Base-by-base conservation (phyloP, 2,113 vertebrate genomes). In the Collichthys lucidus region DNA sequence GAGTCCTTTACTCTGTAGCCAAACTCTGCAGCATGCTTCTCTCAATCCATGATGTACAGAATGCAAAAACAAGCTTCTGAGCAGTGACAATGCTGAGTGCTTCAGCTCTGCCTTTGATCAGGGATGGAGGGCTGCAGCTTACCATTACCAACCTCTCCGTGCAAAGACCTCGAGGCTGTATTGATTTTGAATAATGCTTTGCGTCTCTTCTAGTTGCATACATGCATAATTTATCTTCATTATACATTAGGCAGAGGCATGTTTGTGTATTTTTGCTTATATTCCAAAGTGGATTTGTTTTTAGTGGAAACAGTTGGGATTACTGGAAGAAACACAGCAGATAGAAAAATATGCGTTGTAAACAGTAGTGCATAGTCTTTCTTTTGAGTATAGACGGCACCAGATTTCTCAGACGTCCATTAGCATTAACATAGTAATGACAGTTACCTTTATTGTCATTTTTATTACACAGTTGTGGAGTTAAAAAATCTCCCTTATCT, bases 111-210 rank as follows among this genome's bases (percentile, higher is more conserved):
- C 74, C 81, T 91, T 87, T 88, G 85, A 82, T 87, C 85, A n/a
- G 77, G 3, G 77, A 68, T 77, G 85, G 81, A 59, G 86, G 44
- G 65, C 68, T 19, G 57, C 26, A 62, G 72, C 72, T 65, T 65
- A 75, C 64, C 20, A 11, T 40, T 56, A 29, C 26, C 67, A 63
- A 57, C 29, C 17, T 20, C 24, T 19, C 67, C 50, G 70, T 61
- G 53, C 68, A 79, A 52, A 77, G 63, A 83, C 73, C 91, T 82
- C 70, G 31, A 62, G 85, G 85, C 86, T 73, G 63, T 89, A 90
- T 92, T 86, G 91, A 92, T 90, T 89, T 79, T 69, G 84, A 91
- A 83, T 87, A 82, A 90, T 79, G 69, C 85, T 79, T 79, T 53
- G 85, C 84, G 80, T 87, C 80, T 92, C 77, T 64, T 80, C 76